Evolutionary conservation across 2,888 invertebrate species (phyloP).

Genomic region (Ochropacha duplaris): DNA sequence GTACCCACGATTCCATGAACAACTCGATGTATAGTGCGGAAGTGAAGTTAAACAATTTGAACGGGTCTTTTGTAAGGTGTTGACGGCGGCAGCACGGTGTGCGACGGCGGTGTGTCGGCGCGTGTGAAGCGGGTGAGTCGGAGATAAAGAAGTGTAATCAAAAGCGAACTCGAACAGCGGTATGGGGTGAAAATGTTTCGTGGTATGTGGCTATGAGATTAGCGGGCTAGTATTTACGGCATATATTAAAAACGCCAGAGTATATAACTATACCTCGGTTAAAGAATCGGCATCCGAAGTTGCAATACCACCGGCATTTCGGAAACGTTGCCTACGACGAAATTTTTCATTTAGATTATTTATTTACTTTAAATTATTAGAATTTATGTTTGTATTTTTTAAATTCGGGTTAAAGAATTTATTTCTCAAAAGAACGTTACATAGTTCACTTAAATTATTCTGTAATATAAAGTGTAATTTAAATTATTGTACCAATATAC

Average conservation of each 20-base stretch:
- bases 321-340: too few relatives aligned
- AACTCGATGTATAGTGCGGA: not conserved
- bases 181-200: slow-evolving; percentile 11
- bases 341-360: too few relatives aligned
- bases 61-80: not conserved
- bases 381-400: too few relatives aligned
- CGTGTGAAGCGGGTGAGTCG: slow-evolving; percentile 10
- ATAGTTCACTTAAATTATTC: too few relatives aligned
- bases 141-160: slow-evolving; percentile 37
- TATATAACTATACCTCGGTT: too few relatives aligned
- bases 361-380: too few relatives aligned
- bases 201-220: not conserved
- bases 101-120: not conserved
- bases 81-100: not conserved
- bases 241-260: not conserved
- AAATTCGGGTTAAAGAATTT: too few relatives aligned
- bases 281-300: too few relatives aligned
- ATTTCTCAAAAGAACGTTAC: too few relatives aligned
- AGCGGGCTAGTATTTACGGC: not conserved
- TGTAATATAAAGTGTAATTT: too few relatives aligned
- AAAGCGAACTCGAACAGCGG: slow-evolving; percentile 23
- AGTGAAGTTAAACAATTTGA: not conserved
- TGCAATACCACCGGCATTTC: too few relatives aligned
- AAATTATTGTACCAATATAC: too few relatives aligned
- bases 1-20: not conserved